Conservation (phyloP, 2,113 vertebrate species). For the Ailurus styani region DNA sequence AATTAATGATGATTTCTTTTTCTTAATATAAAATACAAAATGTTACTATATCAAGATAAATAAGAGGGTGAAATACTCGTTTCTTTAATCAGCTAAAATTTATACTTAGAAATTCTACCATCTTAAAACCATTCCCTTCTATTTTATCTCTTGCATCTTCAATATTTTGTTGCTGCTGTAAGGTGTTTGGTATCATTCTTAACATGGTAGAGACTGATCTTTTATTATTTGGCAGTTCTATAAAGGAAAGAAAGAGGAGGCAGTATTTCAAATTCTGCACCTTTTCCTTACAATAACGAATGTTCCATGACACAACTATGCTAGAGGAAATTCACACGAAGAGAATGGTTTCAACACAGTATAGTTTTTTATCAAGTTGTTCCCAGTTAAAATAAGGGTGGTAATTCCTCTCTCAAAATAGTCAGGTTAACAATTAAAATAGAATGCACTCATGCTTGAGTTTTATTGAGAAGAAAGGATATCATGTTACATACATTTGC, state of each 20-base stretch:
- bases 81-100: slow-evolving; percentile 7
- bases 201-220: background rate
- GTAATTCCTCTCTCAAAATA: background rate
- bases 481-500: background rate
- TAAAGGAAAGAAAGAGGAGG: background rate
- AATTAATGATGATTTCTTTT: background rate
- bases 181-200: background rate
- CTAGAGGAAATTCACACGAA: background rate
- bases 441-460: background rate
- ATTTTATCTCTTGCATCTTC: background rate
- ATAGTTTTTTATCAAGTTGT: background rate
- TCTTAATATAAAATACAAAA: background rate
- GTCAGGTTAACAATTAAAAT: background rate
- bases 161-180: background rate
- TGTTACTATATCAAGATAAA: background rate
- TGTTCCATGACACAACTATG: background rate
- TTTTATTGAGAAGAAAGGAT: slow-evolving; percentile 1
- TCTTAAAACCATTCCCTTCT: background rate
- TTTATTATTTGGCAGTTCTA: background rate
- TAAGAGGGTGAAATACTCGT: background rate
- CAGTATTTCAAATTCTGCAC: background rate
- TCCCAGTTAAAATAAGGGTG: background rate
- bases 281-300: background rate
- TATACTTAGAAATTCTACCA: background rate
- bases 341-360: background rate